phyloP scores from a whole-genome alignment of 2,797 vertebrate species.

The Centroberyx gerrardi region DNA sequence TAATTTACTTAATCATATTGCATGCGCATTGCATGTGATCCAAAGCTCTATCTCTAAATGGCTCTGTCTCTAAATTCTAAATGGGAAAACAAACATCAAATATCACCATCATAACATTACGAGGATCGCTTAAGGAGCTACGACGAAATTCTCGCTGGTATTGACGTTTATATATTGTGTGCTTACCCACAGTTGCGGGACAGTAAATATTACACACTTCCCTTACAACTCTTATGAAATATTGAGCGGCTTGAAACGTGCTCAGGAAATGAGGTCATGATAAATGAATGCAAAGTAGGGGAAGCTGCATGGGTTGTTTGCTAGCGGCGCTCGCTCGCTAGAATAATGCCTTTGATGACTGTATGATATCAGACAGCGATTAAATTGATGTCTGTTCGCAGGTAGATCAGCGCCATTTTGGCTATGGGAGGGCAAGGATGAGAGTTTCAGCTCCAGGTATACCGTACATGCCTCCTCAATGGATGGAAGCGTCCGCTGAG shows the following conservation, averaged over 20 bases:
- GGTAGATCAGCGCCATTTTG: not conserved
- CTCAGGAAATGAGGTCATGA: slow-evolving; percentile 68
- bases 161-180: slow-evolving; percentile 29
- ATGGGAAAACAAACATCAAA: slow-evolving; percentile 23
- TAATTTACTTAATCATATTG: not conserved
- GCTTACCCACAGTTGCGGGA: slow-evolving; percentile 30
- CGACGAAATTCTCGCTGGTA: slow-evolving; percentile 36
- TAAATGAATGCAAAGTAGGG: slow-evolving; percentile 60
- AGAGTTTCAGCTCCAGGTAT: slow-evolving; percentile 5
- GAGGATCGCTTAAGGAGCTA: slow-evolving; percentile 18
- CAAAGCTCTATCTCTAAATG: not conserved
- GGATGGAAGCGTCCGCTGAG: not conserved
- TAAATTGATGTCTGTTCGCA: slow-evolving; percentile 15
- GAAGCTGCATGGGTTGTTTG: slow-evolving; percentile 42
- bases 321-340: slow-evolving; percentile 39
- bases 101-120: slow-evolving; percentile 14
- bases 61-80: not conserved
- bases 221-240: slow-evolving; percentile 66
- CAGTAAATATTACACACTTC: slow-evolving; percentile 68
- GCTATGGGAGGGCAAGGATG: not conserved
- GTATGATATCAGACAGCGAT: slow-evolving; percentile 12
- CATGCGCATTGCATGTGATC: slow-evolving; percentile 17
- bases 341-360: slow-evolving; percentile 44
- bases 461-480: not conserved
- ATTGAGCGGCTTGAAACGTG: slow-evolving; percentile 69